phyloP scores from a whole-genome alignment of 2,888 invertebrate genomes.

The Harpagoxenus sublaevis region DNA sequence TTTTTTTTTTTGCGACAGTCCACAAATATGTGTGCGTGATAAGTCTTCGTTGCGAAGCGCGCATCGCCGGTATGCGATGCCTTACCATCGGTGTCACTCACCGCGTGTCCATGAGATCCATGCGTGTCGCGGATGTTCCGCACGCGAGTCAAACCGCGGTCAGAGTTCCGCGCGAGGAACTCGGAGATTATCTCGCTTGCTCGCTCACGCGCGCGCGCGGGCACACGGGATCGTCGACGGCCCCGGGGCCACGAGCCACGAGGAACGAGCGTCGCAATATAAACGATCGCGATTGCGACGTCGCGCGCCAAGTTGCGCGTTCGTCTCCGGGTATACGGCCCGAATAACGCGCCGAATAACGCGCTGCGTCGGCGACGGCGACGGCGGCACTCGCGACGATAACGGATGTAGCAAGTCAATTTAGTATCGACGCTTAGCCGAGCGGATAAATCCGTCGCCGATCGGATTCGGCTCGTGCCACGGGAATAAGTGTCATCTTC shows the following conservation, averaged over 20 bases:
- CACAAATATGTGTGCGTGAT: constrained; percentile 61
- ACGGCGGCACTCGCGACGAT: constrained; percentile 62
- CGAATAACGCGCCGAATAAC: constrained; percentile 70
- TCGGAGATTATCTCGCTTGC: constrained; percentile 51
- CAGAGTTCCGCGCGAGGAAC: constrained; percentile 61
- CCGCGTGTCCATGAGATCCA: constrained; percentile 76
- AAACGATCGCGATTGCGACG: constrained; percentile 13
- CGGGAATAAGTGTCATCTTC: neutral
- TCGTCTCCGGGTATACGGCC: constrained; percentile 56
- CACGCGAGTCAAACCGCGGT: constrained; percentile 67
- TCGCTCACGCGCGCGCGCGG: constrained; percentile 19
- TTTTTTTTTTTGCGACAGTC: constrained; percentile 59
- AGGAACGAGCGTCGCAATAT: constrained; percentile 42
- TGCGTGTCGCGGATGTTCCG: constrained; percentile 61
- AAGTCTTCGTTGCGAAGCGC: constrained; percentile 47
- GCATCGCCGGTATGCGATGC: constrained; percentile 75
- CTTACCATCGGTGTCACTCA: constrained; percentile 73
- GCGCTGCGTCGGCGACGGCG: constrained; percentile 47
- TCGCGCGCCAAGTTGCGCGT: neutral
- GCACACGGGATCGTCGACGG: neutral
- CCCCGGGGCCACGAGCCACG: constrained; percentile 12
- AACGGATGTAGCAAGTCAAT: neutral
- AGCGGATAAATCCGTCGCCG: neutral
- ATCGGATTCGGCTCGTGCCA: neutral
- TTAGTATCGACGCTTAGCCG: constrained; percentile 10